Evolutionary conservation across 37 sponge, comb jelly and placozoan genomes (phyloP), one percentile per base, ranked within the genome.

Genomic region (Beroe forskalii): DNA sequence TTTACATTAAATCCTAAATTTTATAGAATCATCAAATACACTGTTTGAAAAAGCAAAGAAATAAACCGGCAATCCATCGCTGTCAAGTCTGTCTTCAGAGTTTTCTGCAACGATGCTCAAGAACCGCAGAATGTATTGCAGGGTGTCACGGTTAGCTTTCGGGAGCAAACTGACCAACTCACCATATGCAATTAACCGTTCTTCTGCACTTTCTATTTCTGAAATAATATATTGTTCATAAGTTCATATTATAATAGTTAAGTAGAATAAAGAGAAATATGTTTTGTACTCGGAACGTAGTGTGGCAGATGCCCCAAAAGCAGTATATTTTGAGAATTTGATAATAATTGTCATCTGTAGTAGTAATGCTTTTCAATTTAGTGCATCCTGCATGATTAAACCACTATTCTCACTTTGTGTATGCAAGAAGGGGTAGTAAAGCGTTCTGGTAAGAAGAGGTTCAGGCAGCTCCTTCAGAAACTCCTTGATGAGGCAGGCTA

Each of bases 391-490:
- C n/a, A n/a, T n/a, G n/a, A n/a, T n/a, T n/a, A n/a, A n/a, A n/a
- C n/a, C n/a, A n/a, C n/a, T n/a, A n/a, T n/a, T n/a, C n/a, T n/a
- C n/a, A n/a, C n/a, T n/a, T n/a, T n/a, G n/a, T n/a, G n/a, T n/a
- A n/a, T 72, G 75, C 12, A 72, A 3, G 75, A 72, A 72, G 12
- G 75, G 75, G 8, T 72, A 30, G 22, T 72, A 72, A 20, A 72
- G 75, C 22, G 75, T 12, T 4, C 30, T 32, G 30, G 75, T 72
- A 8, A 72, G 40, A 1, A 72, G 75, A 12, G 75, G 38, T 39
- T 72, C 75, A 4, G 75, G 75, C 33, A 72, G 75, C 20, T 72
- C 75, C 75, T 72, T 72, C 38, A 72, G 33, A 20, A 72, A 72
- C 40, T 72, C 75, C 75, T 72, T 72, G 40, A 72, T 36, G 19